These are phyloP conservation scores for Piprites chloris DNA, from an alignment of 2,113 vertebrate species.

Conservation along the genomic window DNA sequence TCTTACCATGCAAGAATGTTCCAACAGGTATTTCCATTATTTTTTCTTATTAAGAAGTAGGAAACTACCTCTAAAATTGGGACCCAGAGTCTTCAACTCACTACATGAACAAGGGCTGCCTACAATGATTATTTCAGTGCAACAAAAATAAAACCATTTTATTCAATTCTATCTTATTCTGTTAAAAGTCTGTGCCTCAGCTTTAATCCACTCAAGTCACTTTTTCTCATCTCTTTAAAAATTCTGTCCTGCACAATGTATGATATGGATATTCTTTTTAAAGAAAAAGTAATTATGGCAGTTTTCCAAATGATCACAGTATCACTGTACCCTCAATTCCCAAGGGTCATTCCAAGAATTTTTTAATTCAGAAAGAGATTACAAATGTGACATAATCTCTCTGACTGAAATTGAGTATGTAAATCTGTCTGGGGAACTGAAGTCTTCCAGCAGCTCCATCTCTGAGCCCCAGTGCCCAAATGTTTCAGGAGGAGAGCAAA, in stretches of 20 bases:
- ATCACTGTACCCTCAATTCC: background rate
- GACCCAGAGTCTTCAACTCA: background rate
- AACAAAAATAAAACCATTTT: background rate
- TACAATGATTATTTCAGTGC: background rate
- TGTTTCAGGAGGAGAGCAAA: background rate
- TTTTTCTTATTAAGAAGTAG: background rate
- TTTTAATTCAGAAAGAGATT: slow-evolving; percentile 26
- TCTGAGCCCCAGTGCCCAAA: background rate
- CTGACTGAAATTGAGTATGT: background rate
- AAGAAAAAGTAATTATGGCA: slow-evolving; percentile 5
- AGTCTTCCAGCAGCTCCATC: background rate
- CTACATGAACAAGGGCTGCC: background rate
- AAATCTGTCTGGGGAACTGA: background rate
- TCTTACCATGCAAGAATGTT: background rate
- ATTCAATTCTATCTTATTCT: background rate
- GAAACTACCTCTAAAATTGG: background rate
- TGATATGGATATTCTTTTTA: background rate
- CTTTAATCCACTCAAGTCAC: background rate
- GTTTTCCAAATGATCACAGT: slow-evolving; percentile 18
- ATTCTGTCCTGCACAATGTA: background rate
- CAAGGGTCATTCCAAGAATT: background rate
- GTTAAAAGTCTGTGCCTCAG: background rate
- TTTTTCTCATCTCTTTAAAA: background rate
- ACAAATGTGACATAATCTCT: background rate
- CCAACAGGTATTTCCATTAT: background rate